Base-by-base conservation (phyloP, 2,113 vertebrate species). In the Fregata magnificens region DNA sequence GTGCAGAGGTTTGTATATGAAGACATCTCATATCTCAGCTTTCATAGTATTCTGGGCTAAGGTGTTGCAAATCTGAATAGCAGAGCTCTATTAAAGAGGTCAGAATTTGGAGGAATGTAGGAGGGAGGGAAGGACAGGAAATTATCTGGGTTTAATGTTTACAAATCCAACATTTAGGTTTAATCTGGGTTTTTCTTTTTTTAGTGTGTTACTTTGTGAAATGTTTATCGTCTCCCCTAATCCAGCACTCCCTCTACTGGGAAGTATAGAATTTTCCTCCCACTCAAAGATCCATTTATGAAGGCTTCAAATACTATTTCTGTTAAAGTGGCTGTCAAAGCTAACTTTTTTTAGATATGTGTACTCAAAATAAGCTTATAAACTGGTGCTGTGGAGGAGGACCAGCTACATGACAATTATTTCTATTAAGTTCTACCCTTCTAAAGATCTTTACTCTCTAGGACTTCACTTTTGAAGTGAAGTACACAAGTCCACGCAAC, bases 1-100 rank as follows among this genome's bases (percentile, higher is more conserved):
- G 98, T n/a, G 98, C 99, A 34, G 99, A 99, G 98, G 99, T 99
- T 82, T 40, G 98, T 97, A 63, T 61, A 11, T 22, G 25, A 36
- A 66, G 34, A 61, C 49, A 71, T 12, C 32, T 87, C 26, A 5
- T 58, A 45, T 17, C 34, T 47, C 34, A 44, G 61, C 22, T 92
- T 82, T 65, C 1, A 0, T 65, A 32, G 25, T 9, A 4, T 62
- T 69, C 45, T 61, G 62, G 42, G 10, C 4, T 42, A 53, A 58
- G 40, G 24, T 58, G 45, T 21, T 66, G 28, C 56, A 69, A 90
- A 49, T 52, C 56, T 63, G 24, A 82, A 29, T 38, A 84, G 61
- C 26, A 89, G 80, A 88, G 18, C 52, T 70, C n/a, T 78, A 0
- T 26, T 73, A 59, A 90, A 93, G 38, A 49, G 18, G 7, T 69